Conservation (phyloP, 2,797 vertebrate species). For the Trachops cirrhosus region DNA sequence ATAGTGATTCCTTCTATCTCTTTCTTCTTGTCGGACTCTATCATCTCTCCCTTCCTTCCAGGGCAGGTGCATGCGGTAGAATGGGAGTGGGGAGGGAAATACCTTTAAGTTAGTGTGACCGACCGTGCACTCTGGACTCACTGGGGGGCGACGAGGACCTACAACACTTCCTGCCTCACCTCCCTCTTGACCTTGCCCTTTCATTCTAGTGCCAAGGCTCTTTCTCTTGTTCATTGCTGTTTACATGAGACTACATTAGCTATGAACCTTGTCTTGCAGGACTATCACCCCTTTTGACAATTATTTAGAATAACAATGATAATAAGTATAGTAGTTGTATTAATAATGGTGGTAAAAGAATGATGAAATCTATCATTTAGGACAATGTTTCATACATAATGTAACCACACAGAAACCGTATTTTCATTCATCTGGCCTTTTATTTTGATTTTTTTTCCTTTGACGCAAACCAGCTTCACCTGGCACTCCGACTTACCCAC, state of each 20-base stretch:
- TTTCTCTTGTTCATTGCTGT: neutral
- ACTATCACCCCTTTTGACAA: neutral
- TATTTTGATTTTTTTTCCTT: neutral
- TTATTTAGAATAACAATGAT: neutral
- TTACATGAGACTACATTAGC: neutral
- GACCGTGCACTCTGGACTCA: neutral
- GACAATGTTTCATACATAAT: neutral
- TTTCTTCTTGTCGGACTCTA: neutral
- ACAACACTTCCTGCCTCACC: neutral
- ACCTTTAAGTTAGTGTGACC: neutral
- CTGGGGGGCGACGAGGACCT: neutral
- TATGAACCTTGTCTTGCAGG: neutral
- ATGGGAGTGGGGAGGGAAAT: no score
- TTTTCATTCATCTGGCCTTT: neutral
- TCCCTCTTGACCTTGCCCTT: neutral
- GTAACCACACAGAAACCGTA: neutral
- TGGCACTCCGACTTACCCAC: neutral
- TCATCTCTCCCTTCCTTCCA: neutral
- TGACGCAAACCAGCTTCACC: neutral
- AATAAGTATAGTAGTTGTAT: neutral
- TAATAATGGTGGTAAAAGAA: neutral
- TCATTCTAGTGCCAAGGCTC: neutral
- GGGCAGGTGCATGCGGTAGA: neutral
- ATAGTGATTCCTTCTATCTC: neutral
- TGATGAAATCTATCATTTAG: neutral